These are phyloP conservation scores for Thamnophis sirtalis DNA, from an alignment of 2,113 vertebrate genomes.

Conservation along the genomic window DNA sequence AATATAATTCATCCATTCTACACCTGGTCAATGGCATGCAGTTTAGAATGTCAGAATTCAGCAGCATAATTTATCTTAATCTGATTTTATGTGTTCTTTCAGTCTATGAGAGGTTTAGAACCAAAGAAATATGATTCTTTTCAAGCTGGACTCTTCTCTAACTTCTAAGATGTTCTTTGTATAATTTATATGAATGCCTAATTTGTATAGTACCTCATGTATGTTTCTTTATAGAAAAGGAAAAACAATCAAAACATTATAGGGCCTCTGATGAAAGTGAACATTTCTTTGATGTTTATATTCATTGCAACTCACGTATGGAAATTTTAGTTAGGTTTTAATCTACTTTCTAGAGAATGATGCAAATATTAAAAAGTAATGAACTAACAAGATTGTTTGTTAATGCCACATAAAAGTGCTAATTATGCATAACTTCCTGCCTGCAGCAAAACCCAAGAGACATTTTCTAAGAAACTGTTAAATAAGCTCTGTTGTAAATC, in stretches of 20 bases:
- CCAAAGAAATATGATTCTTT: no score
- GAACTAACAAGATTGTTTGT: conserved; percentile 75
- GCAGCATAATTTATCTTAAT: background rate
- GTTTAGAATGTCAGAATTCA: background rate
- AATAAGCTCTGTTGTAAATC: conserved; percentile 60
- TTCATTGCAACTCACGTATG: conserved; percentile 59
- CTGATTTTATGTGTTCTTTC: background rate
- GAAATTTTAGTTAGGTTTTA: conserved; percentile 68
- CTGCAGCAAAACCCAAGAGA: conserved; percentile 63
- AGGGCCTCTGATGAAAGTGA: conserved; percentile 62
- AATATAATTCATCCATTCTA: background rate
- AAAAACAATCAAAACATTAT: conserved; percentile 44
- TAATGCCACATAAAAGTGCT: conserved; percentile 71
- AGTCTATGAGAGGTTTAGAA: background rate
- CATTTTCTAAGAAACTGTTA: conserved; percentile 61
- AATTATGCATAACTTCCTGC: conserved; percentile 72
- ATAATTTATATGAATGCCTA: conserved; percentile 35
- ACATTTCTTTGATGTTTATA: conserved; percentile 63
- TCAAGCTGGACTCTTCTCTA: background rate
- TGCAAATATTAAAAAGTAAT: conserved; percentile 76
- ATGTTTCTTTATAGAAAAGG: conserved; percentile 26
- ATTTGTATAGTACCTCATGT: conserved; percentile 39
- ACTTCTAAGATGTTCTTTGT: background rate
- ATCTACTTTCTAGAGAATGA: conserved; percentile 66
- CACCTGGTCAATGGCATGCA: background rate